Percentiles rank a stretch among this genome's conserved stretches.
Conservation (phyloP, 1,140 invertebrate genomes). For the Euborellia annulipes region DNA sequence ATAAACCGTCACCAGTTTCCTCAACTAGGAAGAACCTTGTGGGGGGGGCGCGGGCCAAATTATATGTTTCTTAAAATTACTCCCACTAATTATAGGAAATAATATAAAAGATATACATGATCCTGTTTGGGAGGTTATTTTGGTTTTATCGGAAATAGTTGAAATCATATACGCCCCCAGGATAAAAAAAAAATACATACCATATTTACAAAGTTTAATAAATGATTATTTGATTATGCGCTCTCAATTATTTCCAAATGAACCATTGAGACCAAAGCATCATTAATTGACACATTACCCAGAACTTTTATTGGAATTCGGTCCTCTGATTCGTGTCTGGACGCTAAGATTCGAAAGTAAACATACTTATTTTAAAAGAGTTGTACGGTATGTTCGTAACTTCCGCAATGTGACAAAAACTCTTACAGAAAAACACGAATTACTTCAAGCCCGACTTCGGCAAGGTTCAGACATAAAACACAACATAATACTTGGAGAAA, state of each 20-base stretch:
- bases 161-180: slow-evolving; percentile 1
- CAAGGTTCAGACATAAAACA: no score
- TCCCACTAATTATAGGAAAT: background rate
- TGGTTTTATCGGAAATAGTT: background rate
- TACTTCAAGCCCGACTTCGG: no score
- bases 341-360: slow-evolving; percentile 1
- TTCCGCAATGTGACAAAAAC: background rate
- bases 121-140: background rate
- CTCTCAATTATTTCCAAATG: background rate
- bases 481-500: no score
- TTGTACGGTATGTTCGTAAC: background rate
- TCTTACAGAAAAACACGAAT: background rate
- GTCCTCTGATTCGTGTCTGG: background rate
- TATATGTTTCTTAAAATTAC: background rate
- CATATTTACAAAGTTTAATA: background rate
- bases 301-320: background rate
- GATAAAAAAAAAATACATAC: background rate
- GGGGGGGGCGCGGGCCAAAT: background rate
- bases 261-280: background rate
- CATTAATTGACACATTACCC: background rate
- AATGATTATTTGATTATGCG: background rate
- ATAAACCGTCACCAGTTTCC: slow-evolving; percentile 1
- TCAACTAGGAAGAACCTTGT: background rate
- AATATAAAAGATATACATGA: background rate
- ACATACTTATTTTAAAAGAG: slow-evolving; percentile 1